Conservation (phyloP, 2,888 invertebrate genomes). For the Odontocolon sp. region DNA sequence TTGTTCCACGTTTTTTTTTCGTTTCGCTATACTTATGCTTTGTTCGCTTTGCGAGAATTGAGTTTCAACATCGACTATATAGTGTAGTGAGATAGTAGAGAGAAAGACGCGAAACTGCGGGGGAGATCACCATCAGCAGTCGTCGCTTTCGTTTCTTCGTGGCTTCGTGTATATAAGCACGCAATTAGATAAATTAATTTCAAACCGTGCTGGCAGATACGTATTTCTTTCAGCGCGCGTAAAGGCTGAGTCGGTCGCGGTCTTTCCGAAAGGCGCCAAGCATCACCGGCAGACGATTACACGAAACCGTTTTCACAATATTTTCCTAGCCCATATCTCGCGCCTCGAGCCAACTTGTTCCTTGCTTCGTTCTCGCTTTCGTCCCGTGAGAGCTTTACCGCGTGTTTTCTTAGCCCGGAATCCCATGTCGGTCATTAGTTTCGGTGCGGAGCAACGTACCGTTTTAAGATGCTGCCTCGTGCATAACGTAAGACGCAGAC, state of each 20-base stretch:
- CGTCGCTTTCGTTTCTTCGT: background rate
- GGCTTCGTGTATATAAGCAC: background rate
- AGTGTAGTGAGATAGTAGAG: background rate
- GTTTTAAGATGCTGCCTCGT: slow-evolving; percentile 27
- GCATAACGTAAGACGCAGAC: slow-evolving; percentile 12
- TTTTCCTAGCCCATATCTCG: slow-evolving; percentile 61
- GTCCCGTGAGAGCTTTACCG: background rate
- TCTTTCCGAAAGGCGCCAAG: slow-evolving; percentile 36
- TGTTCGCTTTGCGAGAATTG: slow-evolving; percentile 7
- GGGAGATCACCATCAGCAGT: background rate
- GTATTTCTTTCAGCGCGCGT: slow-evolving; percentile 54
- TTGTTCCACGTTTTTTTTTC: background rate
- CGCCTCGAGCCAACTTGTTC: background rate
- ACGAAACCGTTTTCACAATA: slow-evolving; percentile 49
- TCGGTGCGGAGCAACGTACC: slow-evolving; percentile 45
- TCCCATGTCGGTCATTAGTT: slow-evolving; percentile 64
- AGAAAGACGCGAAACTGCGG: slow-evolving; percentile 3
- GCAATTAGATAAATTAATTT: slow-evolving; percentile 63
- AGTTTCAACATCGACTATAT: too few relatives aligned
- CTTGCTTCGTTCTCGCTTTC: background rate
- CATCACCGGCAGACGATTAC: slow-evolving; percentile 5
- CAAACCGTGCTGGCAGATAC: slow-evolving; percentile 36
- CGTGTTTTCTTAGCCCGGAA: slow-evolving; percentile 66
- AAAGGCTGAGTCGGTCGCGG: slow-evolving; percentile 44
- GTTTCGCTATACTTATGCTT: slow-evolving; percentile 1